phyloP scores from a whole-genome alignment of 2,113 vertebrate genomes.

The Chinchilla lanigera region DNA sequence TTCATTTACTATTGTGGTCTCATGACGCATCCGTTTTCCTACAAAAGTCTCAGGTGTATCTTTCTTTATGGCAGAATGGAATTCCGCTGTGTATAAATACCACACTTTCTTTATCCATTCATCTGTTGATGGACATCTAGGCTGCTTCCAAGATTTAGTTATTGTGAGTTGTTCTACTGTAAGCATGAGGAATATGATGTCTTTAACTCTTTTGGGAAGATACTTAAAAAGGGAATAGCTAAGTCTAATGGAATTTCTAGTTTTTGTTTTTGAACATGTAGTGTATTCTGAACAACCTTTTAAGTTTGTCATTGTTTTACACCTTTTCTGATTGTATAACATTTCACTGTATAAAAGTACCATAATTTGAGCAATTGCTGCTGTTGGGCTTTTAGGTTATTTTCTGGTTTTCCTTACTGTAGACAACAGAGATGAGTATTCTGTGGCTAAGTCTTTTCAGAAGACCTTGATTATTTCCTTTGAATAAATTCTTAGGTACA shows the following conservation, averaged over 20 bases:
- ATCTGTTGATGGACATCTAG: neutral
- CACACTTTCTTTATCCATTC: neutral
- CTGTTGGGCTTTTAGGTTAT: neutral
- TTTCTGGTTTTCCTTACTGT: neutral
- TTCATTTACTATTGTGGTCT: neutral
- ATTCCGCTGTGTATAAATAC: neutral
- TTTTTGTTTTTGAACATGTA: neutral
- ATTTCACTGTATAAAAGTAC: conserved; percentile 16
- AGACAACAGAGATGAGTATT: neutral
- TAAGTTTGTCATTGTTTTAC: neutral
- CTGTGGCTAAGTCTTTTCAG: neutral
- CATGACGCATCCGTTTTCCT: neutral
- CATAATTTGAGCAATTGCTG: neutral
- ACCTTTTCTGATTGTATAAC: neutral
- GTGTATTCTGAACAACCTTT: conserved; percentile 36
- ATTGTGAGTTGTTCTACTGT: neutral
- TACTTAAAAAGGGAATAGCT: neutral
- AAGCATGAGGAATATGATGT: neutral
- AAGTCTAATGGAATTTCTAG: neutral
- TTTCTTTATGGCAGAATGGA: neutral
- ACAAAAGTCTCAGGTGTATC: neutral
- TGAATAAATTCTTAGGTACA: neutral
- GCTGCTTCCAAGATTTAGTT: neutral
- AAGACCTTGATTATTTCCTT: conserved; percentile 17
- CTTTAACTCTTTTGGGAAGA: neutral